Evolutionary conservation across 2,797 vertebrate species (phyloP), one percentile per base, ranked within the genome.

Genomic region (Leptatherina wallacei): DNA sequence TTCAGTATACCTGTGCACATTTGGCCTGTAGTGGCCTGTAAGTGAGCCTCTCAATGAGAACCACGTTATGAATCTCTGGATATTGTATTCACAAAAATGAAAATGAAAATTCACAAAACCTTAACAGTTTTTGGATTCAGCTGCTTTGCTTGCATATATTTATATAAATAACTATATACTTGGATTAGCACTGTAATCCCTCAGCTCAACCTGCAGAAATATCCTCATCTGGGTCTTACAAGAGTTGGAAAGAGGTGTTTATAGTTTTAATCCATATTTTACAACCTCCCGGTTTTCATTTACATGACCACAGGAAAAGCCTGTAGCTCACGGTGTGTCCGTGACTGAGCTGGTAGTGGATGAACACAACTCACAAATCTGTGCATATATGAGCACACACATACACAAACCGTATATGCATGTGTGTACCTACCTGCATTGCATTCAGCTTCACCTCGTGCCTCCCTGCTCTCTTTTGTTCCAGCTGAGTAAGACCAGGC

Each of bases 401-500:
- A 44, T 18, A 44, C 42, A 20, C 42, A 44, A 16, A 13, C 65
- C 60, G 65, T 56, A 75, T 63, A 75, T 73, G 68, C 73, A 87
- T 62, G 80, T 24, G 64, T 30, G 62, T 54, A 70, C 12, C 61
- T 65, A 49, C 55, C 56, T 51, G 30, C 62, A 49, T 60, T n/a
- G 32, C 66, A 30, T 65, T 20, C 35, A n/a, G 52, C 71, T 32
- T 61, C 80, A 32, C 42, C 54, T 47, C 60, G 61, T n/a, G 55
- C 70, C 85, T 61, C 67, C 70, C 70, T 59, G 47, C 74, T 78
- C 88, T 88, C 80, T 78, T 83, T 77, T 85, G 92, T 92, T 89
- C 92, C 93, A 94, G 94, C 85, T 89, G 92, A 94, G 93, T 92
- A 91, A 93, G 94, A 95, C 76, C 94, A 94, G 93, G 92, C 91